Base-by-base conservation (phyloP, 1,140 invertebrate species). In the Drosophila albomicans region DNA sequence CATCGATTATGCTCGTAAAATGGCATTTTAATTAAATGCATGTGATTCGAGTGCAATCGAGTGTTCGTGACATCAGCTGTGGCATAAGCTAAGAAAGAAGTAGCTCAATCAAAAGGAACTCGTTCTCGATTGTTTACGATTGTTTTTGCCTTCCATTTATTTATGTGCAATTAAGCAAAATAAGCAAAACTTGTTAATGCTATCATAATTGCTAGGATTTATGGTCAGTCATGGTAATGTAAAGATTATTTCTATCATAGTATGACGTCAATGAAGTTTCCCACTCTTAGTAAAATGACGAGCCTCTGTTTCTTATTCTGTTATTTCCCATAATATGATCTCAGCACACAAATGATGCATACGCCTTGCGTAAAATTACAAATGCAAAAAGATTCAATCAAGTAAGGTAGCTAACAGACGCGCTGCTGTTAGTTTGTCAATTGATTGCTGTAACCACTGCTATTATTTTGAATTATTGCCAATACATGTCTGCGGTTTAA, bases 21-120 rank as follows among this genome's bases (percentile, higher is more conserved):
- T 64, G 57, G 43, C 28, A 72, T 61, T 82, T 88, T 65, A 80
- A 87, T 88, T 80, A 78, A 65, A 56, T 16, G 32, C 45, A 52
- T 74, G 68, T 64, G 41, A 67, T 58, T 32, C n/a, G 43, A 45
- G 41, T 67, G 68, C 51, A 66, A 38, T 54, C 15, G 58, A 54
- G n/a, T 63, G 58, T 11, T 45, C 8, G 59, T 54, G 64, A 59
- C 64, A 35, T 73, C 70, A 73, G 7, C 11, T 43, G 41, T n/a
- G 20, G 20, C 20, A 25, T 41, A 8, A 41, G 11, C 11, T 10
- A 16, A 8, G 1, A 8, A 30, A 51, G 28, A 32, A 51, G 35
- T 25, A 41, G 32, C 54, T 11, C 35, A 57, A 20, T 20, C 15
- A 57, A 54, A 32, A 10, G 51, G 28, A 54, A 54, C 28, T 35